Conservation (phyloP, 2,113 vertebrate species). For the Laterallus jamaicensis region DNA sequence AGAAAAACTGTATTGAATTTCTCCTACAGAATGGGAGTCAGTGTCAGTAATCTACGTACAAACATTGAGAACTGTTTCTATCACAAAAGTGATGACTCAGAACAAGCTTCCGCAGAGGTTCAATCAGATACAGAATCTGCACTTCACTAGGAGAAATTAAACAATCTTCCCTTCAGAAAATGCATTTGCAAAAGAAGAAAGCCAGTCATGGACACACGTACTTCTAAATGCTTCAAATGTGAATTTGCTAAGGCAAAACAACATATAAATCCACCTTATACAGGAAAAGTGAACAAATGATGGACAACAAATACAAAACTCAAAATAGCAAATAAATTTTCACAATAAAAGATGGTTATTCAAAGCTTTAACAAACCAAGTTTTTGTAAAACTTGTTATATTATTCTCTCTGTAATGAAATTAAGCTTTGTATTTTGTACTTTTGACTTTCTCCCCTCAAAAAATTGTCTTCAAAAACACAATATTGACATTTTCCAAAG, state of each 20-base stretch:
- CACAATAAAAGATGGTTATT: not conserved
- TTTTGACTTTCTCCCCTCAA: not conserved
- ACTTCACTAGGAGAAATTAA: not conserved
- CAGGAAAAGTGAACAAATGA: not conserved
- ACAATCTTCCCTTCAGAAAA: not conserved
- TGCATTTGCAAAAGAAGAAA: not conserved
- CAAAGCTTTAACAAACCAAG: not conserved
- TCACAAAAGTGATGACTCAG: not conserved
- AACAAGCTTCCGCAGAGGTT: not conserved
- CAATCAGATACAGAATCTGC: not conserved
- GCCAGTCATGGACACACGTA: not conserved
- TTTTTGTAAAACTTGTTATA: not conserved
- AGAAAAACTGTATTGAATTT: not conserved
- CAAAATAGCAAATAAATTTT: not conserved
- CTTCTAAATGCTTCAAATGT: not conserved
- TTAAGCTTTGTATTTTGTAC: not conserved
- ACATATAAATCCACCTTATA: not conserved
- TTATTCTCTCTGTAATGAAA: not conserved
- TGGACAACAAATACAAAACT: not conserved
- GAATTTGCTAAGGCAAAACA: not conserved
- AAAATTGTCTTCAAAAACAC: not conserved
- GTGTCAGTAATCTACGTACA: not conserved
- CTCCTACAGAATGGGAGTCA: not conserved
- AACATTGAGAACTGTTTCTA: not conserved
- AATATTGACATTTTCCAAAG: not conserved